Percentiles rank a stretch among this genome's conserved stretches.
phyloP scores from a whole-genome alignment of 2,888 invertebrate genomes.

The Euclidia mi region DNA sequence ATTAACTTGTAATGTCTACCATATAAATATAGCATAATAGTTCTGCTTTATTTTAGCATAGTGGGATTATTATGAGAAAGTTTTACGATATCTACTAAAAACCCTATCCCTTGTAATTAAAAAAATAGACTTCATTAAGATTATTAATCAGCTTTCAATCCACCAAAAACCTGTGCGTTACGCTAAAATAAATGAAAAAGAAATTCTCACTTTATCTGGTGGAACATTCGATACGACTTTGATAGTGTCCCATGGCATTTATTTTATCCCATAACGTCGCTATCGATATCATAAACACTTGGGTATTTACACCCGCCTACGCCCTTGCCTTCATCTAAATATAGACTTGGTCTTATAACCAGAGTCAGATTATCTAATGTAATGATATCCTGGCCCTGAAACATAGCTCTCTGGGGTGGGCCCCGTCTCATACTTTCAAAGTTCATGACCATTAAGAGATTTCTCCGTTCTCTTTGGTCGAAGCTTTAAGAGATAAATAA shows the following conservation, averaged over 20 bases:
- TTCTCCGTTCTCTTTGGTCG: slow-evolving; percentile 68
- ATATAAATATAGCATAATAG: too few relatives aligned
- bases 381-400: slow-evolving; percentile 80
- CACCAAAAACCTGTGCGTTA: neutral
- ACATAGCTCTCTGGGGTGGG: slow-evolving; percentile 79
- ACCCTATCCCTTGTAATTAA: too few relatives aligned
- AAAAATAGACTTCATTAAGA: too few relatives aligned
- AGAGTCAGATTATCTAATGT: slow-evolving; percentile 77
- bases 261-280: slow-evolving; percentile 26
- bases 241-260: slow-evolving; percentile 31
- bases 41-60: too few relatives aligned
- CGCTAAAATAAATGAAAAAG: neutral
- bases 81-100: too few relatives aligned
- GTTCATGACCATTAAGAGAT: slow-evolving; percentile 78
- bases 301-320: slow-evolving; percentile 25
- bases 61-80: too few relatives aligned
- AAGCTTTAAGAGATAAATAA: slow-evolving; percentile 69
- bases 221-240: slow-evolving; percentile 11
- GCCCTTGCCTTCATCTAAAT: slow-evolving; percentile 67
- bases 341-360: slow-evolving; percentile 66
- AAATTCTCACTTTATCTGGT: neutral
- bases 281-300: slow-evolving; percentile 36
- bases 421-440: slow-evolving; percentile 77
- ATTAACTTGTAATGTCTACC: too few relatives aligned
- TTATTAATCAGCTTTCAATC: too few relatives aligned